Evolutionary conservation across 2,888 invertebrate species (phyloP), one percentile per base, ranked within the genome.

Genomic region (Polyommatus icarus): DNA sequence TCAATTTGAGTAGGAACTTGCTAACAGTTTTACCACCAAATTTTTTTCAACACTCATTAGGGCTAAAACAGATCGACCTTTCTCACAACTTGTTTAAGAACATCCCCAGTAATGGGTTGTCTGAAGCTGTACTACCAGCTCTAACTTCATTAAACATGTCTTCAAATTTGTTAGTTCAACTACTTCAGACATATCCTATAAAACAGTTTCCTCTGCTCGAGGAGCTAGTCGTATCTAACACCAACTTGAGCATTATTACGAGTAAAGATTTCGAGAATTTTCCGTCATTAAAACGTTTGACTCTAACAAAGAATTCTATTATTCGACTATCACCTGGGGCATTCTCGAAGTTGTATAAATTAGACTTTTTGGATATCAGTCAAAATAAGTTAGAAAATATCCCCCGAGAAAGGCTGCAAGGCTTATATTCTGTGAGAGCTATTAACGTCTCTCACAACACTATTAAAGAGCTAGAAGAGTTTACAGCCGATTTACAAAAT

Each of bases 181-280:
- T 98, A 82, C 95, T 97, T 86, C 97, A 97, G 83, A 95, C 96
- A 85, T 95, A 96, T 83, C 95, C 95, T 79, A 95, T 96, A 61
- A 96, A 96, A 84, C 95, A 95, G 84, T 97, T 97, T 90, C 96
- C 97, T 2, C 94, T 96, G n/a, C 92, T 98, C n/a, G 96, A 97
- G 88, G 97, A 98, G 89, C 95, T 98, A 78, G 96, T 97, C 86
- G 96, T 97, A 82, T 96, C 96, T 80, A 95, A 95, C 71, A 98
- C 98, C 8, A 98, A 98, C 87, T 93, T 98, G 76, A 97, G 96
- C 29, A 96, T 98, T 81, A 95, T 98, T 76, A 97, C 97, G 0
- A 97, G 97, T 82, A 97, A 96, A 86, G 98, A 98, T 85, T 98
- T 98, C 84, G 97, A 97, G 85, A 96, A 97, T 57, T 98, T 98